phyloP scores from a whole-genome alignment of 2,888 invertebrate species.

The Melieria omissa region DNA sequence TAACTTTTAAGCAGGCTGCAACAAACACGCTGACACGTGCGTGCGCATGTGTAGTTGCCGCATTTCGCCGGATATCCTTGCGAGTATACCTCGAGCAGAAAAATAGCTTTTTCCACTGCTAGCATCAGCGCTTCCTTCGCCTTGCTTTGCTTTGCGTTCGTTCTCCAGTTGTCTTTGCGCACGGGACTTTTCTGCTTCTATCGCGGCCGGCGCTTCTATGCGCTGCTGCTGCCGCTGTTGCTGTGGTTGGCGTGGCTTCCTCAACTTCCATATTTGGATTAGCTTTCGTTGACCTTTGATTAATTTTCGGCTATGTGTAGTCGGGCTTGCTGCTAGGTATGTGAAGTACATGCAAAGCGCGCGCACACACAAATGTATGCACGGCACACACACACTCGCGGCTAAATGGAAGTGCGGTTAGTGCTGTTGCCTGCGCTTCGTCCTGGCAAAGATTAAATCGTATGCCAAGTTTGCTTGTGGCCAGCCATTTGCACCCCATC shows the following conservation, averaged over 20 bases:
- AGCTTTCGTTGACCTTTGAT: conserved; percentile 21
- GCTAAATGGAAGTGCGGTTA: too few relatives aligned
- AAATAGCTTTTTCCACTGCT: conserved; percentile 2
- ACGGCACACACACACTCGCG: too few relatives aligned
- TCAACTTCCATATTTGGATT: not conserved
- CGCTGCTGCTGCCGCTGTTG: not conserved
- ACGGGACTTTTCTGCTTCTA: not conserved
- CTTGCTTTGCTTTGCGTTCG: not conserved
- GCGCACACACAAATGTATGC: not conserved
- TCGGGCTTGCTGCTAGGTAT: not conserved
- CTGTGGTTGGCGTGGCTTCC: not conserved
- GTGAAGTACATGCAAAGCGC: not conserved
- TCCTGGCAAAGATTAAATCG: not conserved
- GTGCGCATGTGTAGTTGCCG: not conserved
- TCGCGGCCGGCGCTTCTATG: not conserved
- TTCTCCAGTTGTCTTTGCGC: not conserved
- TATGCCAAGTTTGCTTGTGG: not conserved
- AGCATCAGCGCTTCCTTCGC: not conserved
- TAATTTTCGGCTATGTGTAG: conserved; percentile 10
- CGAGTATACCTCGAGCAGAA: not conserved
- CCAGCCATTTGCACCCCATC: too few relatives aligned
- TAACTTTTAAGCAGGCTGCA: not conserved
- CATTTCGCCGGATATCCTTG: conserved; percentile 7
- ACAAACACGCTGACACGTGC: not conserved
- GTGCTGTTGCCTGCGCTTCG: not conserved